Conservation (phyloP, 2,888 invertebrate genomes). For the Cactoblastis cactorum region DNA sequence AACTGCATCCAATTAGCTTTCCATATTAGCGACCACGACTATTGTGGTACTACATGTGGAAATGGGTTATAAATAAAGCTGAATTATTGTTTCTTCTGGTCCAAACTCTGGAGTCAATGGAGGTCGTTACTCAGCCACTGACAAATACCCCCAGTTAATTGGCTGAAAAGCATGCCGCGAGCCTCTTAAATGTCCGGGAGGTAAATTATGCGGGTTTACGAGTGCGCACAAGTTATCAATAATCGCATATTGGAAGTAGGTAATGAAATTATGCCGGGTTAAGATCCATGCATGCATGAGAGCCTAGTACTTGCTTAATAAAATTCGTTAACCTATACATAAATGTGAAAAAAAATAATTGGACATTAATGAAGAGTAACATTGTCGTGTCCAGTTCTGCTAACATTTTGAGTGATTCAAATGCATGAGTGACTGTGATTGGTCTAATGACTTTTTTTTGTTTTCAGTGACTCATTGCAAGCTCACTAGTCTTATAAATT, state of each 20-base stretch:
- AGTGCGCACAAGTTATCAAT: constrained; percentile 53
- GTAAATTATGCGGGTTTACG: constrained; percentile 65
- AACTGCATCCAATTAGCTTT: constrained; percentile 14
- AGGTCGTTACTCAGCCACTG: constrained; percentile 51
- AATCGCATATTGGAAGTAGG: constrained; percentile 50
- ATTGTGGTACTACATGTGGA: constrained; percentile 28
- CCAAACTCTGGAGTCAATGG: constrained; percentile 31
- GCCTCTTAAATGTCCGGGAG: constrained; percentile 39
- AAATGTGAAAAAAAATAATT: not conserved
- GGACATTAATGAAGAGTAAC: not conserved
- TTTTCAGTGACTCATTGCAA: not conserved
- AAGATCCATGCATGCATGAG: not conserved
- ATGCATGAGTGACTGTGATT: not conserved
- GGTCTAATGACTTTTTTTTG: constrained; percentile 1
- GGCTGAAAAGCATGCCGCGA: constrained; percentile 46
- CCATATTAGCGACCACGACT: constrained; percentile 15
- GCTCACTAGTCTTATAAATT: not conserved
- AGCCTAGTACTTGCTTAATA: not conserved
- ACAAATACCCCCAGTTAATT: constrained; percentile 64
- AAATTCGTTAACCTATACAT: too few relatives aligned
- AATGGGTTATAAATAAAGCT: constrained; percentile 41
- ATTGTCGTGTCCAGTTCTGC: not conserved
- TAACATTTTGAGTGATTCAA: constrained; percentile 2
- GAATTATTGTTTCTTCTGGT: constrained; percentile 28
- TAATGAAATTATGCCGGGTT: constrained; percentile 38